Conservation (phyloP, 1,140 invertebrate genomes). For the Heliconius congener region DNA sequence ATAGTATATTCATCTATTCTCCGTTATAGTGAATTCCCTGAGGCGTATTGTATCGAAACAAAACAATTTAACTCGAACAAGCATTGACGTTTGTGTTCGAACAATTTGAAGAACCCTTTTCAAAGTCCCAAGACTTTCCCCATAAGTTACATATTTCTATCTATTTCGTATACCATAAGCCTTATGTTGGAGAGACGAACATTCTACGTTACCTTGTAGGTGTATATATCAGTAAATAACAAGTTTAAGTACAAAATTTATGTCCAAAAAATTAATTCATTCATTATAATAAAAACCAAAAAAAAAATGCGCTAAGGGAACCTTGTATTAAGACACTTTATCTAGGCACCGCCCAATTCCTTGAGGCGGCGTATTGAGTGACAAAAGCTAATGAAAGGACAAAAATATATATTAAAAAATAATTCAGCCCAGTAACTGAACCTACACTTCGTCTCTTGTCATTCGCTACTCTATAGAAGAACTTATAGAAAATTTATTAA, state of each 20-base stretch:
- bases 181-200: not conserved
- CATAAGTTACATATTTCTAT: not conserved
- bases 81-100: not conserved
- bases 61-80: slow-evolving; percentile 3
- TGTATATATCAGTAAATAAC: not conserved
- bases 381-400: too few relatives aligned
- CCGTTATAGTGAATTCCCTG: not conserved
- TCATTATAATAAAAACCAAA: too few relatives aligned
- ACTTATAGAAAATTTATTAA: not conserved
- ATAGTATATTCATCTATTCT: not conserved
- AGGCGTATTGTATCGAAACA: not conserved
- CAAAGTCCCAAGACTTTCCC: not conserved
- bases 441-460: too few relatives aligned
- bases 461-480: too few relatives aligned
- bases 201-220: not conserved
- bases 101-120: slow-evolving; percentile 10
- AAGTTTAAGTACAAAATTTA: not conserved
- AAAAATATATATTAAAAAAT: too few relatives aligned
- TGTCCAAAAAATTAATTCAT: not conserved
- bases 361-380: too few relatives aligned
- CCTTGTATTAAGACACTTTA: too few relatives aligned
- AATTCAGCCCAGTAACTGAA: too few relatives aligned
- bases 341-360: too few relatives aligned
- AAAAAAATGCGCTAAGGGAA: too few relatives aligned
- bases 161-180: not conserved